Evolutionary conservation across 2,888 invertebrate species (phyloP).

Genomic region (Eumacrocentrus americanus): DNA sequence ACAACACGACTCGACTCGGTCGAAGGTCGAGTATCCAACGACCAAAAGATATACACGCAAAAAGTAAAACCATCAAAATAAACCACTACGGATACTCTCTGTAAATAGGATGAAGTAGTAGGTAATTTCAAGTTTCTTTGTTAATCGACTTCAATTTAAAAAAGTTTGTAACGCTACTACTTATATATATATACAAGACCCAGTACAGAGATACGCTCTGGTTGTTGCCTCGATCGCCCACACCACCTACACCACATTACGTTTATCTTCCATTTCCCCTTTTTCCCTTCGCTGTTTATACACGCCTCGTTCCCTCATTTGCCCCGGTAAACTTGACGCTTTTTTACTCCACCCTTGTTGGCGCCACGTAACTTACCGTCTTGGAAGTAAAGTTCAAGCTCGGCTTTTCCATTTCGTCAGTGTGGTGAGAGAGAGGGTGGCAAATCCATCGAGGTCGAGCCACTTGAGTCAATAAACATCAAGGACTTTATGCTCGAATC

Average conservation of each 20-base stretch:
- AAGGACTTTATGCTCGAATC: neutral
- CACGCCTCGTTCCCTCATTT: constrained; percentile 7
- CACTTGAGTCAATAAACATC: constrained; percentile 8
- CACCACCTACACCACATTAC: neutral
- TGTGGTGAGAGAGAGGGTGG: neutral
- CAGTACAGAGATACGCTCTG: no score
- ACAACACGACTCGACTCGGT: neutral
- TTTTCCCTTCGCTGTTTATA: constrained; percentile 12
- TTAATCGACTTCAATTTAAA: neutral
- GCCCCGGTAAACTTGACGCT: constrained; percentile 15
- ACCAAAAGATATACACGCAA: neutral
- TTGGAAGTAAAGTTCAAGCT: constrained; percentile 27
- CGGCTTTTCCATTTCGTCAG: constrained; percentile 24
- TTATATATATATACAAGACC: no score
- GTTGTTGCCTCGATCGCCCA: constrained; percentile 9
- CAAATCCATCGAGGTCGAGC: neutral
- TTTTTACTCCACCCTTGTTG: constrained; percentile 5
- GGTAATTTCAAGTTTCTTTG: neutral
- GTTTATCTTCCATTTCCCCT: constrained; percentile 7
- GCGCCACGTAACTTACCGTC: constrained; percentile 10
- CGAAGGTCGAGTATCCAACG: constrained; percentile 1
- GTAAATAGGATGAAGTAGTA: neutral
- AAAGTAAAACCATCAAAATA: neutral
- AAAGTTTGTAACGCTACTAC: no score
- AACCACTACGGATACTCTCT: neutral